Evolutionary conservation across 2,113 vertebrate genomes (phyloP), one percentile per base, ranked within the genome.

Genomic region (Hippolais icterina): DNA sequence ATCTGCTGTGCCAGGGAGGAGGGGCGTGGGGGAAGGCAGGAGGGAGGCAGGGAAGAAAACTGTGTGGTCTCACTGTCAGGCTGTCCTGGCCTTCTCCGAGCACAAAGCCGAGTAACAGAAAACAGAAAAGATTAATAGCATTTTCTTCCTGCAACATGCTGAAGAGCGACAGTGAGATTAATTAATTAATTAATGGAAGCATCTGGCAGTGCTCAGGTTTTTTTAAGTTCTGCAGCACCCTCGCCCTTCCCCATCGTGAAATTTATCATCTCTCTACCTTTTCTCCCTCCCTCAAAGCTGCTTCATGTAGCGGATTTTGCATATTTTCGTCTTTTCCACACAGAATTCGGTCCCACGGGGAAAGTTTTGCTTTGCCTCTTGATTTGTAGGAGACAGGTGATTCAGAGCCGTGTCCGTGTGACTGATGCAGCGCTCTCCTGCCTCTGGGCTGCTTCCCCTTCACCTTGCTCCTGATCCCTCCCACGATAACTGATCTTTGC

Each of bases 51-150:
- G 79, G 92, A 84, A n/a, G 75, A 70, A 90, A 89, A 95, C 91
- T 97, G 94, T 94, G 92, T 95, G 97, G 97, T 97, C 97, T 97
- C 83, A 96, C 95, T 96, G 96, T 98, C 97, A 98, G 97, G 93
- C 94, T 94, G 96, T 93, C 94, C 97, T 96, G 95, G 97, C 93
- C 98, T 96, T 94, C 87, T 74, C 87, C 2, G 47, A 96, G 91
- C 94, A 97, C 83, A 97, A 92, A 97, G 96, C 93, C 50, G 18
- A 97, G 96, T 5, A 96, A 97, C 97, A 97, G 93, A 97, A 96
- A 97, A 95, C 96, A 98, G 97, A 93, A 74, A 97, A 98, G 97
- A 98, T 97, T 98, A 98, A 98, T 98, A 69, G 87, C 42, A 1
- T 70, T 92, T 95, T 97, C 94, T 97, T 95, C 90, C 83, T 76